Evolutionary conservation across 2,888 invertebrate genomes (phyloP).

Genomic region (Tigriopus californicus): DNA sequence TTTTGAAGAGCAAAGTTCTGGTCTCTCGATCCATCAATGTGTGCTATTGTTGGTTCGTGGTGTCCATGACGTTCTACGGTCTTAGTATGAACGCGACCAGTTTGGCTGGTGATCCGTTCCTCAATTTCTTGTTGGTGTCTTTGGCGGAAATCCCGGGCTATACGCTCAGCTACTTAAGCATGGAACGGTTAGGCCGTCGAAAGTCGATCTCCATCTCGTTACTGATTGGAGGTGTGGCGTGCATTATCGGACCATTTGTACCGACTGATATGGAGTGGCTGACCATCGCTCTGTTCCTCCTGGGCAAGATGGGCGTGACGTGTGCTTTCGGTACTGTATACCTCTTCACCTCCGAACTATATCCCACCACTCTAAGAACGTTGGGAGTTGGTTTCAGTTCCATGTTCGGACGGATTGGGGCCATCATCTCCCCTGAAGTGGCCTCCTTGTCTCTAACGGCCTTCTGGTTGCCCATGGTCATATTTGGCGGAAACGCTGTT

Average conservation of each 20-base stretch:
- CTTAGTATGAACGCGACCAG: slow-evolving; percentile 24
- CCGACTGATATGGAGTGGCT: background rate
- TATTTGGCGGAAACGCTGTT: slow-evolving; percentile 20
- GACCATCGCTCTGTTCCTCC: background rate
- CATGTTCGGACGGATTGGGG: slow-evolving; percentile 16
- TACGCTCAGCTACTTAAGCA: slow-evolving; percentile 19
- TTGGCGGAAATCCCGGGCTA: slow-evolving; percentile 24
- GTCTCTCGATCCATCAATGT: slow-evolving; percentile 40
- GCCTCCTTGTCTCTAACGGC: background rate
- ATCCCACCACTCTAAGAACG: slow-evolving; percentile 18
- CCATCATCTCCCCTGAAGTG: slow-evolving; percentile 17
- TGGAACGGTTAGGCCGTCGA: slow-evolving; percentile 22
- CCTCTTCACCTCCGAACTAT: slow-evolving; percentile 18
- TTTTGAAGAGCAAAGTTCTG: slow-evolving; percentile 35
- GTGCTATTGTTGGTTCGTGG: slow-evolving; percentile 47
- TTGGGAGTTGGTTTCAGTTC: slow-evolving; percentile 16
- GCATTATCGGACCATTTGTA: background rate
- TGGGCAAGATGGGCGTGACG: slow-evolving; percentile 18
- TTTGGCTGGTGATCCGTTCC: slow-evolving; percentile 23
- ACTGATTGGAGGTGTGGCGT: background rate
- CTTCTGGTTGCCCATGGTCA: slow-evolving; percentile 16
- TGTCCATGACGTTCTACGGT: slow-evolving; percentile 23
- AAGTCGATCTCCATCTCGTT: background rate
- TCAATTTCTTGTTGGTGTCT: slow-evolving; percentile 24
- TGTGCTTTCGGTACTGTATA: slow-evolving; percentile 17